Percentiles rank a stretch among this genome's conserved stretches.
Conservation (phyloP, 2,113 vertebrate species). For the Sigmodon hispidus region DNA sequence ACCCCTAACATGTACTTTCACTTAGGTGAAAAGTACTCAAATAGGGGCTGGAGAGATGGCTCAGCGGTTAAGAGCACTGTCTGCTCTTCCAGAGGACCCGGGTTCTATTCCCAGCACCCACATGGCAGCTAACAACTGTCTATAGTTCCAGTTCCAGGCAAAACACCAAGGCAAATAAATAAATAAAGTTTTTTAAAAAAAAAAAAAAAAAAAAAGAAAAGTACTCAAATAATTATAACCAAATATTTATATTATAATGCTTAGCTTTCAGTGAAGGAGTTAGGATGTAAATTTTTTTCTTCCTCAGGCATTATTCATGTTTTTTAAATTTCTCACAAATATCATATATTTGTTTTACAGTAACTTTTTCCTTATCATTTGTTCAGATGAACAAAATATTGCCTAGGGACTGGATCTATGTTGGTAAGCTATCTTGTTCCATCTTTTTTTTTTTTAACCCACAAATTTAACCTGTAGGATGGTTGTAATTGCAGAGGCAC, state of each 20-base stretch:
- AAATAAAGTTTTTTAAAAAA: no score
- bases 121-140: no score
- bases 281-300: constrained; percentile 34
- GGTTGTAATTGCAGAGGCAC: constrained; percentile 71
- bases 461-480: constrained; percentile 66
- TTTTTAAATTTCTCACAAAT: constrained; percentile 49
- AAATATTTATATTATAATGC: constrained; percentile 43
- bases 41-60: no score
- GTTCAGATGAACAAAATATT: constrained; percentile 61
- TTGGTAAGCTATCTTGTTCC: constrained; percentile 54
- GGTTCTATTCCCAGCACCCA: no score
- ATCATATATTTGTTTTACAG: constrained; percentile 37
- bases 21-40: constrained; percentile 16
- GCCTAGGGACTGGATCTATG: constrained; percentile 19
- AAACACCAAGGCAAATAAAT: no score
- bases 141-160: no score
- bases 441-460: constrained; percentile 61
- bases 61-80: no score
- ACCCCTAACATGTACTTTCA: neutral
- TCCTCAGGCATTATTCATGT: constrained; percentile 28
- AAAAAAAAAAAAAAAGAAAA: no score
- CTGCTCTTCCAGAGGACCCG: no score
- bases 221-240: constrained; percentile 38
- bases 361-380: constrained; percentile 44
- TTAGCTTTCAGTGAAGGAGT: constrained; percentile 27